These are phyloP conservation scores for Linnaemya vulpina DNA, from an alignment of 2,888 invertebrate genomes.

Conservation along the genomic window DNA sequence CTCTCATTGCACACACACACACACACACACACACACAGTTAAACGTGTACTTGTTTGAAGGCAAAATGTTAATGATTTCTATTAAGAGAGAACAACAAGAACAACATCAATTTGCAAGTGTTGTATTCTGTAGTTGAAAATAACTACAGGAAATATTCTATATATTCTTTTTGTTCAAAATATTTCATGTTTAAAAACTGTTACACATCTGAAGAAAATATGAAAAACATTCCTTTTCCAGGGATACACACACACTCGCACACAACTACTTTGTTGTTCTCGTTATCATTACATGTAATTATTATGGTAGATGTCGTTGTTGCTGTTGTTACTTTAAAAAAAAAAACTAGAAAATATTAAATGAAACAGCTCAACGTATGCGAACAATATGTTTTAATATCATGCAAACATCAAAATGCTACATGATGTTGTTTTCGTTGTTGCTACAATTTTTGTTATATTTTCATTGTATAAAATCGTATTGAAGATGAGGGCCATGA, in stretches of 20 bases:
- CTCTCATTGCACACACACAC: background rate
- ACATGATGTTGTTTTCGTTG: constrained; percentile 5
- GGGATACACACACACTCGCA: background rate
- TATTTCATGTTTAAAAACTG: constrained; percentile 55
- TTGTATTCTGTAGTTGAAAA: constrained; percentile 48
- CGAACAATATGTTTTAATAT: constrained; percentile 67
- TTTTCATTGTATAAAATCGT: constrained; percentile 14
- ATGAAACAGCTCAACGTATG: constrained; percentile 37
- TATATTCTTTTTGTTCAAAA: constrained; percentile 34
- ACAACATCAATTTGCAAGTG: constrained; percentile 45
- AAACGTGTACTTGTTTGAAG: constrained; percentile 36
- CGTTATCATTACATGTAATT: constrained; percentile 21
- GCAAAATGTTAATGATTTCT: constrained; percentile 59
- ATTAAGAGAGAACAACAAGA: constrained; percentile 49
- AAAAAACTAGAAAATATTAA: constrained; percentile 11
- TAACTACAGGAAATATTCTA: constrained; percentile 56
- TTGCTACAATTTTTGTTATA: constrained; percentile 7
- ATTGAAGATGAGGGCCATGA: constrained; percentile 12
- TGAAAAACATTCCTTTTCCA: constrained; percentile 42
- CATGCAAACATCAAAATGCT: constrained; percentile 46
- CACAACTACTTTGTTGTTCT: constrained; percentile 4
- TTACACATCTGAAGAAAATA: constrained; percentile 65
- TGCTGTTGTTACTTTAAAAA: constrained; percentile 9
- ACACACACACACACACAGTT: no score
- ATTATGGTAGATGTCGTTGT: constrained; percentile 18